phyloP scores from a whole-genome alignment of 2,888 invertebrate species.

The Endomychus coccineus region DNA sequence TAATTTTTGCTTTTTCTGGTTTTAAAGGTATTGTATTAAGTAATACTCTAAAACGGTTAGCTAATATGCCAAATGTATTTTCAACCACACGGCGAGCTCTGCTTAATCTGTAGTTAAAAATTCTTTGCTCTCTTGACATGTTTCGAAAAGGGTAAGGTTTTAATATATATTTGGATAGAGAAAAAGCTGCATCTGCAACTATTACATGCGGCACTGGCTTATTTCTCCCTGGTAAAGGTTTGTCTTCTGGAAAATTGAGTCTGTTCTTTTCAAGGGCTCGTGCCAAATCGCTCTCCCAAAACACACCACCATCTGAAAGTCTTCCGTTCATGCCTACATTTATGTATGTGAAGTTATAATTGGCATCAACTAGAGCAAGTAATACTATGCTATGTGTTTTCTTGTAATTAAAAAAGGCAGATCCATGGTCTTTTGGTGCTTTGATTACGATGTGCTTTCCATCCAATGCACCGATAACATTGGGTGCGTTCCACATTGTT shows the following conservation, averaged over 20 bases:
- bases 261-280: slow-evolving; percentile 11
- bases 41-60: slow-evolving; percentile 9
- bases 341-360: slow-evolving; percentile 1
- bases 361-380: slow-evolving; percentile 2
- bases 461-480: slow-evolving; percentile 3
- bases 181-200: slow-evolving; percentile 24
- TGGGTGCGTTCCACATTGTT: slow-evolving; percentile 1
- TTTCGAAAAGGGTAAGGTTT: slow-evolving; percentile 19
- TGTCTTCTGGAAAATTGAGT: slow-evolving; percentile 14
- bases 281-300: slow-evolving; percentile 18
- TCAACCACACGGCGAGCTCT: slow-evolving; percentile 17
- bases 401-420: slow-evolving; percentile 3
- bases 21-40: slow-evolving; percentile 7
- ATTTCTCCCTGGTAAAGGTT: slow-evolving; percentile 12
- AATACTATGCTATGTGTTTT: slow-evolving; percentile 3
- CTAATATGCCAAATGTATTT: slow-evolving; percentile 18
- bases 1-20: slow-evolving; percentile 1
- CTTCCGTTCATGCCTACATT: slow-evolving; percentile 23
- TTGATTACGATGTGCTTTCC: slow-evolving; percentile 2
- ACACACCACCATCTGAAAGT: slow-evolving; percentile 25
- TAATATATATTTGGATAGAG: slow-evolving; percentile 17
- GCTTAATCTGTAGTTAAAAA: slow-evolving; percentile 18
- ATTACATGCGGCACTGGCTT: slow-evolving; percentile 16
- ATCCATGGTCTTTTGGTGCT: slow-evolving; percentile 1
- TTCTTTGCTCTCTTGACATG: slow-evolving; percentile 14